Evolutionary conservation across 2,113 vertebrate genomes (phyloP).

Genomic region (Cephalopholis sonnerati): DNA sequence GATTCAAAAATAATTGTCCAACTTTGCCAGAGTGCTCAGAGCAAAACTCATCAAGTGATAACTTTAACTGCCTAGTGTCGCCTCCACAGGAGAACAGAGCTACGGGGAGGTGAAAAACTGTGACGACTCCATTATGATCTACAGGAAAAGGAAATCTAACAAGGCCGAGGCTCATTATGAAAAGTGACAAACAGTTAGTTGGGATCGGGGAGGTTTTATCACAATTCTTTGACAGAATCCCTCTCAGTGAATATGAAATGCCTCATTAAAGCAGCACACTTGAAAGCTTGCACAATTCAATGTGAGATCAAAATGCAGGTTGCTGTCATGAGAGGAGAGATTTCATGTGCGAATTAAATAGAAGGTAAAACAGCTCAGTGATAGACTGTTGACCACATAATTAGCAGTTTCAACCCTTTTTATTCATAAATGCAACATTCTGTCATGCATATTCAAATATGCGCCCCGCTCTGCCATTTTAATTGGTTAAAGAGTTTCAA

Average conservation of each 20-base stretch:
- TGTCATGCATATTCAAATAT: conserved; percentile 79
- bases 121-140: conserved; percentile 61
- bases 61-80: conserved; percentile 32
- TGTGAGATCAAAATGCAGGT: conserved; percentile 75
- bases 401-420: conserved; percentile 63
- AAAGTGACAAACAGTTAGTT: conserved; percentile 63
- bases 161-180: conserved; percentile 73
- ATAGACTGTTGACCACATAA: conserved; percentile 78
- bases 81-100: conserved; percentile 52
- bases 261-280: conserved; percentile 81
- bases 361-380: conserved; percentile 54
- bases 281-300: conserved; percentile 74
- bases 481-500: conserved; percentile 83
- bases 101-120: conserved; percentile 52
- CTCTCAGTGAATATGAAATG: conserved; percentile 64
- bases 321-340: conserved; percentile 63
- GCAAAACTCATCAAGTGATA: conserved; percentile 70
- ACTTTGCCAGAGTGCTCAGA: conserved; percentile 69
- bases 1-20: conserved; percentile 78
- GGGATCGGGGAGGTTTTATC: conserved; percentile 42
- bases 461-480: conserved; percentile 77
- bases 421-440: conserved; percentile 70
- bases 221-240: conserved; percentile 56
- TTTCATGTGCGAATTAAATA: conserved; percentile 67
- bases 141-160: conserved; percentile 32